Conservation (phyloP, 2,888 invertebrate genomes). For the Phengaris alcon region DNA sequence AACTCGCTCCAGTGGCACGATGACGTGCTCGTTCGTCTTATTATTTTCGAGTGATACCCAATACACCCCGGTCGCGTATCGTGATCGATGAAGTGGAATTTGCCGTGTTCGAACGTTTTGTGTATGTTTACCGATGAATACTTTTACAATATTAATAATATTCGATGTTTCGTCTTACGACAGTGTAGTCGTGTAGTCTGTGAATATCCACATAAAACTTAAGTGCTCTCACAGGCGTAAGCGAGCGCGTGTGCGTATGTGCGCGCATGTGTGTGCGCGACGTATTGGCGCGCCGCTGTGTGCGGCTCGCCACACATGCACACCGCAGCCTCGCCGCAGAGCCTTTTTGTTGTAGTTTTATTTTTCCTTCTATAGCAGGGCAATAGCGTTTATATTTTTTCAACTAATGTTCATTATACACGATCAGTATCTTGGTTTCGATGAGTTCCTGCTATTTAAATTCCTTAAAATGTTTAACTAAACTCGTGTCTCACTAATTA, state of each 20-base stretch:
- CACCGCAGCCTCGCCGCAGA: slow-evolving; percentile 59
- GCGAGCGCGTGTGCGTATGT: slow-evolving; percentile 30
- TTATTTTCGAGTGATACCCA: slow-evolving; percentile 32
- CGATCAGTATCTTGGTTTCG: slow-evolving; percentile 8
- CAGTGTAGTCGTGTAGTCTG: slow-evolving; percentile 29
- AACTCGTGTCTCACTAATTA: slow-evolving; percentile 14
- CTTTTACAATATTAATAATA: not conserved
- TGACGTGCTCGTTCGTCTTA: slow-evolving; percentile 68
- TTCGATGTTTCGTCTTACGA: slow-evolving; percentile 24
- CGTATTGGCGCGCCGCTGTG: slow-evolving; percentile 55
- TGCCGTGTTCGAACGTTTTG: slow-evolving; percentile 7
- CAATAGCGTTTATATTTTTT: slow-evolving; percentile 50
- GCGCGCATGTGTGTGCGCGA: slow-evolving; percentile 61
- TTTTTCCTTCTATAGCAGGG: slow-evolving; percentile 68
- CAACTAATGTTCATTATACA: slow-evolving; percentile 24
- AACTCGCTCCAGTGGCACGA: slow-evolving; percentile 64
- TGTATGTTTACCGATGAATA: slow-evolving; percentile 20
- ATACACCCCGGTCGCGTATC: not conserved
- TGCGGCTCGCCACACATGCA: slow-evolving; percentile 59
- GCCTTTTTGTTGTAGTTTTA: slow-evolving; percentile 74
- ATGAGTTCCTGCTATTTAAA: slow-evolving; percentile 10
- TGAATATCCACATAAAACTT: slow-evolving; percentile 35
- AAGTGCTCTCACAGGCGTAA: slow-evolving; percentile 39
- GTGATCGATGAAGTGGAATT: slow-evolving; percentile 23
- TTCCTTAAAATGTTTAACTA: slow-evolving; percentile 5